Evolutionary conservation across 2,888 invertebrate genomes (phyloP), one percentile per base, ranked within the genome.

Genomic region (Netelia inedita): DNA sequence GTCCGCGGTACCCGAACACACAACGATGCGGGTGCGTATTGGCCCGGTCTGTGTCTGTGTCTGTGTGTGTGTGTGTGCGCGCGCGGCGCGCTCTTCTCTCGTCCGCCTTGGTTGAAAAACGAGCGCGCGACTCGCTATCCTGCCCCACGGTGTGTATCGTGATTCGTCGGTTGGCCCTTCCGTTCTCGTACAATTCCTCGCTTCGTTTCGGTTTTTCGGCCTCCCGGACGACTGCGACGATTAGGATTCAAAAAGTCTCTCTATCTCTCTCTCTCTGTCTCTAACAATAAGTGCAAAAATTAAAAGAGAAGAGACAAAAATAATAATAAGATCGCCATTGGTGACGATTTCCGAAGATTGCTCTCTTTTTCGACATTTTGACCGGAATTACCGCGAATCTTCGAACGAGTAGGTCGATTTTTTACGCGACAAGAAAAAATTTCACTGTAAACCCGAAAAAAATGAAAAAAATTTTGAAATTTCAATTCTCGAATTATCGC

Each of bases 121-220:
- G 76, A 68, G 81, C 81, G 79, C 81, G 74, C 79, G 72, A 46
- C 79, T 46, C 75, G 75, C 65, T 57, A 50, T 76, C 65, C 80
- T 55, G 73, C 72, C 59, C 84, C 78, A 81, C 35, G 35, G 35
- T 35, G 78, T 69, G 35, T 79, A 82, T 85, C 85, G 79, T 86
- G 87, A 86, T 87, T 85, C 86, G 85, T 86, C 86, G 75, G 79
- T 79, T 82, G n/a, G 69, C 65, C 78, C 79, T 82, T 79, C 76
- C 76, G 80, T 68, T 65, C 16, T 71, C 84, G 57, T 61, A 61
- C 79, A 71, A 82, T 82, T 85, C 74, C 71, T 43, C 79, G 79
- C 79, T 83, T 46, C 81, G 76, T 81, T 85, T 78, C 76, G 63
- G 35, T 53, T 72, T 73, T 71, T 55, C 55, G 55, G 63, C 63